Evolutionary conservation across 2,888 invertebrate genomes (phyloP).

Genomic region (Drosophila differens): DNA sequence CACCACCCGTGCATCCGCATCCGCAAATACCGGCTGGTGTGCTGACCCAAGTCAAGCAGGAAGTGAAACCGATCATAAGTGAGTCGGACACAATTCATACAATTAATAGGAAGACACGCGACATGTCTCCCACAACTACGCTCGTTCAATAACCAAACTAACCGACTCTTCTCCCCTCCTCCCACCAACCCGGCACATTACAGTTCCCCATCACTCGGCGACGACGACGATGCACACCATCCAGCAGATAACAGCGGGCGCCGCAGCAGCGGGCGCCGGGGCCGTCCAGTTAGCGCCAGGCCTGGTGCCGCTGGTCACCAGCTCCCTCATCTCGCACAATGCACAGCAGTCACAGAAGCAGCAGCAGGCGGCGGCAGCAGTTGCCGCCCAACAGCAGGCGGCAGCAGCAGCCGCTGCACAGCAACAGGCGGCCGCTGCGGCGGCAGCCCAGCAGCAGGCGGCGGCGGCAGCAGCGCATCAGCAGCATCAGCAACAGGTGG

Average conservation of each 20-base stretch:
- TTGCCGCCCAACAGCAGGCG: constrained; percentile 72
- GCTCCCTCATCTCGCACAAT: constrained; percentile 84
- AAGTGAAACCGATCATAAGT: constrained; percentile 85
- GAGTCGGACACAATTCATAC: constrained; percentile 69
- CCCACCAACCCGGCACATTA: constrained; percentile 28
- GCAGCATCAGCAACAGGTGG: constrained; percentile 76
- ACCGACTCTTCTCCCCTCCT: constrained; percentile 15
- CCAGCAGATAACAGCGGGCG: constrained; percentile 84
- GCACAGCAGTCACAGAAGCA: constrained; percentile 81
- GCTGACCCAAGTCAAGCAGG: constrained; percentile 84
- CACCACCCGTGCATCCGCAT: constrained; percentile 84
- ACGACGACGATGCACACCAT: constrained; percentile 85
- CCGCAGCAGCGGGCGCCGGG: constrained; percentile 76
- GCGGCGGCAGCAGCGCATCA: constrained; percentile 68
- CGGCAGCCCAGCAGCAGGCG: constrained; percentile 77
- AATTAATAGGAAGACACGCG: constrained; percentile 11
- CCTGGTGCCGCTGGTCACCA: constrained; percentile 84
- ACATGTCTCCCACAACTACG: constrained; percentile 13
- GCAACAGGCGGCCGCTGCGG: constrained; percentile 71
- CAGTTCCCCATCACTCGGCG: constrained; percentile 84
- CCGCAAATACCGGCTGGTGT: constrained; percentile 85
- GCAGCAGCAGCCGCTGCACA: constrained; percentile 75
- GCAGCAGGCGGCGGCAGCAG: constrained; percentile 72
- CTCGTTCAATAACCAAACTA: constrained; percentile 25
- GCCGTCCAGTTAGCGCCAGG: constrained; percentile 82